These are phyloP conservation scores for Melanostoma scalare DNA, from an alignment of 2,888 invertebrate genomes.

Conservation along the genomic window DNA sequence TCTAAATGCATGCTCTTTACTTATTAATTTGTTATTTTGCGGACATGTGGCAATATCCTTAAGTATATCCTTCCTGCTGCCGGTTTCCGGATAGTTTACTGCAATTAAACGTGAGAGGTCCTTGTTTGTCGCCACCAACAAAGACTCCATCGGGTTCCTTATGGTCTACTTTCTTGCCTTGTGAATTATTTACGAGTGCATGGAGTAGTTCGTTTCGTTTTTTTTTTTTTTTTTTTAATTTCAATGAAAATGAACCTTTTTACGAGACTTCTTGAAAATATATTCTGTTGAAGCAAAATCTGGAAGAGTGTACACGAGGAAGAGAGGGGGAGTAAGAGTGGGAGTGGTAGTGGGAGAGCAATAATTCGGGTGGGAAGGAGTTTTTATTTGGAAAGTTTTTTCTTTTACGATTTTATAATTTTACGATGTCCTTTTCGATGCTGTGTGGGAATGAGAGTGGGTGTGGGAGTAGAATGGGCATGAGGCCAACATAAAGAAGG, in stretches of 20 bases:
- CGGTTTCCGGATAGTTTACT: slow-evolving; percentile 64
- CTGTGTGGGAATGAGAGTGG: background rate
- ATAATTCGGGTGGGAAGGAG: slow-evolving; percentile 18
- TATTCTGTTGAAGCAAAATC: too few relatives aligned
- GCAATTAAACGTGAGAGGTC: slow-evolving; percentile 71
- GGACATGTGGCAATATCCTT: slow-evolving; percentile 70
- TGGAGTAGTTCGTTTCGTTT: slow-evolving; percentile 30
- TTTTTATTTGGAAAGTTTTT: slow-evolving; percentile 45
- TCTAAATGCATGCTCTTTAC: slow-evolving; percentile 67
- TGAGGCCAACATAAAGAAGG: background rate
- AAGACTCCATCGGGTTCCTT: background rate
- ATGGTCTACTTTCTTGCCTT: slow-evolving; percentile 21
- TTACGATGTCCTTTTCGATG: slow-evolving; percentile 52
- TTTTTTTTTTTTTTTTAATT: slow-evolving; percentile 56
- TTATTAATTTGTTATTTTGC: slow-evolving; percentile 71
- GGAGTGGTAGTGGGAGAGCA: too few relatives aligned
- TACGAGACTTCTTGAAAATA: slow-evolving; percentile 42
- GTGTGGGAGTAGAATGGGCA: background rate
- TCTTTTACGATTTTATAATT: slow-evolving; percentile 70
- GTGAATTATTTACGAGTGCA: slow-evolving; percentile 69
- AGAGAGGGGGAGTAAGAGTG: too few relatives aligned
- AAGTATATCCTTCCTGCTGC: slow-evolving; percentile 9
- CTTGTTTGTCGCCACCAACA: slow-evolving; percentile 40
- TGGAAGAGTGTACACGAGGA: too few relatives aligned
- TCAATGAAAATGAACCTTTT: slow-evolving; percentile 70